phyloP scores from a whole-genome alignment of 2,797 vertebrate genomes.

The Emys orbicularis region DNA sequence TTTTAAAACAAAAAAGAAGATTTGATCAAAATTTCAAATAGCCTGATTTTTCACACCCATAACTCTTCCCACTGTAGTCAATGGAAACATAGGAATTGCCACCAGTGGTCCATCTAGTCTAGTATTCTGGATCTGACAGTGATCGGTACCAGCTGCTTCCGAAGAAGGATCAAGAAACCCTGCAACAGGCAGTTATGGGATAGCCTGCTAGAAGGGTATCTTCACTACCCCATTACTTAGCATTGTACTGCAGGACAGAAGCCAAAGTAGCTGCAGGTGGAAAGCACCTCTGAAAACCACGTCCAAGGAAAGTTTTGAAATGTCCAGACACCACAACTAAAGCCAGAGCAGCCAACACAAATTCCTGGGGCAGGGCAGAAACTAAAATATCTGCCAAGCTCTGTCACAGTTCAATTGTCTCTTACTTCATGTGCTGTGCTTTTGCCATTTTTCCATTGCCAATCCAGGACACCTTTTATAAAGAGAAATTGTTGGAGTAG shows the following conservation, averaged over 20 bases:
- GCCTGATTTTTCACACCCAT: not conserved
- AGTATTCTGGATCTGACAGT: not conserved
- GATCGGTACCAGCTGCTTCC: not conserved
- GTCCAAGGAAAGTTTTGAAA: conserved; percentile 2
- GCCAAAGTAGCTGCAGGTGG: not conserved
- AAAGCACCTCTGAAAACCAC: not conserved
- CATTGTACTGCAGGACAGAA: not conserved
- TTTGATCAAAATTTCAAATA: not conserved
- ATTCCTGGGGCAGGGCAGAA: conserved; percentile 32
- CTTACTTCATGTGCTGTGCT: not conserved
- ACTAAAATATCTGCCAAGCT: conserved; percentile 46
- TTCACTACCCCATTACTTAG: no score
- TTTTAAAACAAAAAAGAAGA: not conserved
- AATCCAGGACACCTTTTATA: conserved; percentile 34
- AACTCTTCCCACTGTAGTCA: not conserved
- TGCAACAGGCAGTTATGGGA: not conserved
- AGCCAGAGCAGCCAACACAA: conserved; percentile 35
- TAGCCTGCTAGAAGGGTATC: not conserved
- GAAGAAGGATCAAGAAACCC: not conserved
- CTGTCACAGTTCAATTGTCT: not conserved
- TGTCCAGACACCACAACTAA: not conserved
- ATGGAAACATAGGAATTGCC: not conserved
- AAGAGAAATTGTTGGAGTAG: conserved; percentile 32
- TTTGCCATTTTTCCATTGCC: conserved; percentile 24
- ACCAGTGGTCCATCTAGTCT: not conserved